Evolutionary conservation across 2,113 vertebrate genomes (phyloP), one percentile per base, ranked within the genome.

Genomic region (Xiphophorus hellerii): DNA sequence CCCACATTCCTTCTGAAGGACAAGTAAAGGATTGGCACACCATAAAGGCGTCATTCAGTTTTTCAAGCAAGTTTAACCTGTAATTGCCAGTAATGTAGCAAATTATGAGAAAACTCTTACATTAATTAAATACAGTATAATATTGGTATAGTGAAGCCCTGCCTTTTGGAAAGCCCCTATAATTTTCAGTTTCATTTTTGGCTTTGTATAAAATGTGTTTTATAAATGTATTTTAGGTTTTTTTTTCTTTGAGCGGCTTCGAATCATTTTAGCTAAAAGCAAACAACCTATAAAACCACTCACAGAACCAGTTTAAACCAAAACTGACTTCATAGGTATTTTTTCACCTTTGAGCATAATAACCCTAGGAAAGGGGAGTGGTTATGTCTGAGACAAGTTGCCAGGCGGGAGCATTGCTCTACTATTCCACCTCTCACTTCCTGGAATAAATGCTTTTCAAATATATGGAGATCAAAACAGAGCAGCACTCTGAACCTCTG

Each of bases 341-440:
- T 74, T 76, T 71, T 86, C 77, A 90, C 87, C 88, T 90, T 81
- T 79, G 68, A 80, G 17, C 90, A 87, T 69, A 82, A 69, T 85
- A 80, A 83, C 75, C 77, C 37, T 69, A 30, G 11, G 62, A 73
- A 20, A 87, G 88, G 75, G 92, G 91, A 70, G 92, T 74, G 90
- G 87, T 5, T 66, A 66, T 87, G 68, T 33, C 13, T 9, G 73
- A 64, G 62, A 82, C 64, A 75, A 60, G 61, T 68, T 63, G 70
- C 44, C 29, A 74, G 68, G 71, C 13, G 77, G 87, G 73, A 81
- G 77, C 7, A 82, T 35, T 66, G 48, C 82, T 76, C 25, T 64
- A 35, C 69, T 48, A 20, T 74, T 74, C 31, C 63, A 75, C n/a
- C 65, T 77, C 64, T 74, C 75, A 87, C 84, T 91, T 92, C 91